Percentiles rank a stretch among this genome's conserved stretches.
Conservation (phyloP, 2,888 invertebrate species). For the Timema podura region DNA sequence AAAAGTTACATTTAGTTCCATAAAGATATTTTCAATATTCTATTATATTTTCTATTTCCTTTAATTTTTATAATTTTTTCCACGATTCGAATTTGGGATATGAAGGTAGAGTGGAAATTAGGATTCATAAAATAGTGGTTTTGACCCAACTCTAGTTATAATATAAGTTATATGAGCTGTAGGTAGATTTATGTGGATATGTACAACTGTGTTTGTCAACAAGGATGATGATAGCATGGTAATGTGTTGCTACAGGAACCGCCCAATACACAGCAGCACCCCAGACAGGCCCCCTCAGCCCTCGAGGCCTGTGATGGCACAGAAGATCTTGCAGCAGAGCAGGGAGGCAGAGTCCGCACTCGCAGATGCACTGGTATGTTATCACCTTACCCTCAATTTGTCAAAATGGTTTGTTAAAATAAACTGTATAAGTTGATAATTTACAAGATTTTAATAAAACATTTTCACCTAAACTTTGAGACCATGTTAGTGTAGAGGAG, state of each 20-base stretch:
- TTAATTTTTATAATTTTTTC: background rate
- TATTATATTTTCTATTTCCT: slow-evolving; percentile 6
- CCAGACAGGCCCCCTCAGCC: slow-evolving; percentile 43
- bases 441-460: background rate
- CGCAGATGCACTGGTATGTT: slow-evolving; percentile 63
- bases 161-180: too few relatives aligned
- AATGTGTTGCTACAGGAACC: slow-evolving; percentile 5
- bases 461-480: background rate
- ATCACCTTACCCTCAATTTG: background rate
- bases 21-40: background rate
- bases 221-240: background rate
- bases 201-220: too few relatives aligned
- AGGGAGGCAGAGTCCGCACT: slow-evolving; percentile 82
- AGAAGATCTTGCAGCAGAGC: slow-evolving; percentile 79
- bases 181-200: too few relatives aligned
- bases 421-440: background rate
- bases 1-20: background rate
- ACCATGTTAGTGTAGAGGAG: too few relatives aligned
- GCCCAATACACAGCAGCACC: slow-evolving; percentile 31
- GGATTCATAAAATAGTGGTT: too few relatives aligned
- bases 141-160: too few relatives aligned
- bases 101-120: too few relatives aligned
- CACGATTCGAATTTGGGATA: too few relatives aligned
- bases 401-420: slow-evolving; percentile 11
- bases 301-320: slow-evolving; percentile 61